Evolutionary conservation across 2,888 invertebrate species (phyloP).

Genomic region (Lepidonotus clava): DNA sequence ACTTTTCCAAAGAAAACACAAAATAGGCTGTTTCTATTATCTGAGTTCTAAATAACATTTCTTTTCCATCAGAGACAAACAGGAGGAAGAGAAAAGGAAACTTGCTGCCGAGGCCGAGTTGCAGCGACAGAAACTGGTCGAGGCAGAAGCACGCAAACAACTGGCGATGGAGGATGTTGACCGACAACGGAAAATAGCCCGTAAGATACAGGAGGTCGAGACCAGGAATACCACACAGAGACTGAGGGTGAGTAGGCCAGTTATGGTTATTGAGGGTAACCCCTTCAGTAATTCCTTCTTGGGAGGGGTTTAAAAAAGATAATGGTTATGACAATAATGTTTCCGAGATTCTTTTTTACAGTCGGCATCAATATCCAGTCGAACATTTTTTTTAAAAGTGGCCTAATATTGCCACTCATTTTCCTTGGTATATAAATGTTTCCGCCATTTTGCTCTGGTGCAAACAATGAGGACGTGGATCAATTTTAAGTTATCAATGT

Average conservation of each 20-base stretch:
- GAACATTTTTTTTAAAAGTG: neutral
- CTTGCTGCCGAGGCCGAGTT: conserved; percentile 66
- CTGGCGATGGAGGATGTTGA: conserved; percentile 66
- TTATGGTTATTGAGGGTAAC: neutral
- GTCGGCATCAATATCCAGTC: neutral
- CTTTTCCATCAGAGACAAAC: conserved; percentile 61
- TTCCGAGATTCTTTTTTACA: neutral
- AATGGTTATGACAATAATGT: neutral
- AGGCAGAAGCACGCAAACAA: conserved; percentile 63
- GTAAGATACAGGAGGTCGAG: conserved; percentile 69
- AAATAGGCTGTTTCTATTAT: too few relatives aligned
- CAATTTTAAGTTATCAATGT: too few relatives aligned
- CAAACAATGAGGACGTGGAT: too few relatives aligned
- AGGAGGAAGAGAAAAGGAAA: conserved; percentile 65
- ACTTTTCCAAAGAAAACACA: too few relatives aligned
- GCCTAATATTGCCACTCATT: neutral
- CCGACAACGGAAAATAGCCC: conserved; percentile 65
- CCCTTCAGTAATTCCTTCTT: neutral
- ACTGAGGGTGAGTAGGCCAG: conserved; percentile 66
- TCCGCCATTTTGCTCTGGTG: too few relatives aligned
- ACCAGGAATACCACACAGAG: conserved; percentile 68
- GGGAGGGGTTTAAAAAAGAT: neutral
- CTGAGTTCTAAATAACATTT: neutral
- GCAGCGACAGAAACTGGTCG: conserved; percentile 65
- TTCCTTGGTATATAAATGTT: too few relatives aligned